Evolutionary conservation across 1,140 invertebrate species (phyloP).

Genomic region (Drosophila ironensis): DNA sequence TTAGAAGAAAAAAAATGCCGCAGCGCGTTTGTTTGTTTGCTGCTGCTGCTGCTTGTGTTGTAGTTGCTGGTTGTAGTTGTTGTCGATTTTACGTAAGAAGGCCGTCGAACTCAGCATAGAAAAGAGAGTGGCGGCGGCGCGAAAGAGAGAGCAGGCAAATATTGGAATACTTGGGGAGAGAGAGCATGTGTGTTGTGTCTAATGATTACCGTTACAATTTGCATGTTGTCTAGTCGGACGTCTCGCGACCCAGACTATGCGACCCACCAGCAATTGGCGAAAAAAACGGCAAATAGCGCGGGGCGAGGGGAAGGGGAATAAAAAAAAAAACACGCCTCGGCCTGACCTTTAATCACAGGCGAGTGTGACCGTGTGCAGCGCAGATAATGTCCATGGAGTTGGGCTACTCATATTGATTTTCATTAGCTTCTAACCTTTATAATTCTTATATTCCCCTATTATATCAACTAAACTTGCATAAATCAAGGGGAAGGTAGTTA

Average conservation of each 20-base stretch:
- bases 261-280: conserved; percentile 71
- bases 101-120: conserved; percentile 73
- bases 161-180: conserved; percentile 33
- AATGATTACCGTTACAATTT: conserved; percentile 79
- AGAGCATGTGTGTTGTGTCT: conserved; percentile 45
- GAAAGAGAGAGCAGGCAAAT: conserved; percentile 53
- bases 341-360: conserved; percentile 60
- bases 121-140: conserved; percentile 13
- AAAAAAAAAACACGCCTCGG: no score
- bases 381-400: not conserved
- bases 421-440: not conserved
- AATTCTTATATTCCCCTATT: not conserved
- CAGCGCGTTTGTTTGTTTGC: conserved; percentile 46
- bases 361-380: not conserved
- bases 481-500: no score
- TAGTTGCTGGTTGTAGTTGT: conserved; percentile 15
- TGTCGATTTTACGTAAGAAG: conserved; percentile 76
- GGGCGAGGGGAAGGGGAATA: no score
- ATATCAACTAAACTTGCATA: no score
- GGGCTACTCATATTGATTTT: not conserved
- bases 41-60: no score
- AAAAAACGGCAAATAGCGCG: no score
- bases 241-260: conserved; percentile 74
- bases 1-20: conserved; percentile 74
- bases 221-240: conserved; percentile 73